These are phyloP conservation scores for Eristalis intricaria DNA, from an alignment of 2,888 invertebrate species.

Conservation along the genomic window DNA sequence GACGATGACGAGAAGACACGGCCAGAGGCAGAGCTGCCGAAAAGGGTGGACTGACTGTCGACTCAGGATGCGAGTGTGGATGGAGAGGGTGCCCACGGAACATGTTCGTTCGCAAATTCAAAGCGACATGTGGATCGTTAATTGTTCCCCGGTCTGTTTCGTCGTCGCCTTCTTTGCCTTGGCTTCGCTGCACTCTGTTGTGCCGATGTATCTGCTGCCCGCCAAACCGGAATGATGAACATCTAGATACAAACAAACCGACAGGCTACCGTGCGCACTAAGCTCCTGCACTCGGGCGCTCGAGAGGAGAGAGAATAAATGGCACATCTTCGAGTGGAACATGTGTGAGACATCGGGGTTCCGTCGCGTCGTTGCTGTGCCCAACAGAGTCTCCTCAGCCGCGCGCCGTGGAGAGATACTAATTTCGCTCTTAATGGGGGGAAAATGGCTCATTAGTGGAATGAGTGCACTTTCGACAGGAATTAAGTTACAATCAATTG, in stretches of 20 bases:
- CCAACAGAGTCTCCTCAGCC: not conserved
- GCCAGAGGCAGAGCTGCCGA: not conserved
- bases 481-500: constrained; percentile 72
- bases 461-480: constrained; percentile 72
- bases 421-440: constrained; percentile 71
- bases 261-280: constrained; percentile 44
- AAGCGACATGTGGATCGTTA: constrained; percentile 70
- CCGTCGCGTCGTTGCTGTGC: constrained; percentile 9
- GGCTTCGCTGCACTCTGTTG: constrained; percentile 3
- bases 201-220: constrained; percentile 31
- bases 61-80: not conserved
- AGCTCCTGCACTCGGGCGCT: constrained; percentile 2
- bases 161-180: constrained; percentile 22
- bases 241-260: constrained; percentile 46
- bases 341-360: constrained; percentile 67
- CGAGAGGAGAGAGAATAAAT: constrained; percentile 6
- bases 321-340: constrained; percentile 45
- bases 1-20: constrained; percentile 17
- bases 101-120: constrained; percentile 66
- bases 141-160: constrained; percentile 54
- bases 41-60: constrained; percentile 17
- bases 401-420: constrained; percentile 44
- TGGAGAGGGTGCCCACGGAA: constrained; percentile 57
- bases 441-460: constrained; percentile 72
- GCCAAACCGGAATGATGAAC: constrained; percentile 68